These are phyloP conservation scores for Osmerus mordax DNA, from an alignment of 2,113 vertebrate species.

Conservation along the genomic window DNA sequence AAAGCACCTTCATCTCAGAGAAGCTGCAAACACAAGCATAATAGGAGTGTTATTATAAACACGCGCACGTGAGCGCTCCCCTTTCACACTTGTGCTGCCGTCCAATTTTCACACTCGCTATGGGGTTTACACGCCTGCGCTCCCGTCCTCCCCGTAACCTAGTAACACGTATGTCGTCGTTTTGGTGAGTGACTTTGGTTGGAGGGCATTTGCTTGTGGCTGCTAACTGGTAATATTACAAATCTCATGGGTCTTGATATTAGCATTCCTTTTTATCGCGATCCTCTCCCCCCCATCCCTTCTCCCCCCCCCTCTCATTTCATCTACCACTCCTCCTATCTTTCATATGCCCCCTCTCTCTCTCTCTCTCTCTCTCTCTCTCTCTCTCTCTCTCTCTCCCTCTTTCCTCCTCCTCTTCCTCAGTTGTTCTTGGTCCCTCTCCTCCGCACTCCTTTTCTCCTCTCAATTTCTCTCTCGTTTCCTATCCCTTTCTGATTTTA, in stretches of 20 bases:
- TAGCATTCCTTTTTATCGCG: conserved; percentile 1
- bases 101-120: background rate
- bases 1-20: background rate
- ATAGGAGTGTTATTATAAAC: background rate
- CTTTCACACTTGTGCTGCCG: background rate
- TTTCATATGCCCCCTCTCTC: background rate
- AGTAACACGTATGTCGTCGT: background rate
- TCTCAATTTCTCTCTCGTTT: conserved; percentile 6
- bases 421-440: background rate
- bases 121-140: background rate
- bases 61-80: background rate
- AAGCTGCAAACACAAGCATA: background rate
- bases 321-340: background rate
- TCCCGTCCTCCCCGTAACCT: background rate
- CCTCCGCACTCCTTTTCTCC: conserved; percentile 8
- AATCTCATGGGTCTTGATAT: conserved; percentile 6
- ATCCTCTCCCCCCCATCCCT: background rate
- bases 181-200: conserved; percentile 13
- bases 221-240: conserved; percentile 7
- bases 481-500: background rate
- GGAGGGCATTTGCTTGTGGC: background rate
- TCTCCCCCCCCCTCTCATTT: background rate
- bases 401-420: background rate
- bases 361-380: conserved; percentile 1
- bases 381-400: background rate